These are phyloP conservation scores for Odocoileus hemionus DNA, from an alignment of 2,113 vertebrate species.

Conservation along the genomic window DNA sequence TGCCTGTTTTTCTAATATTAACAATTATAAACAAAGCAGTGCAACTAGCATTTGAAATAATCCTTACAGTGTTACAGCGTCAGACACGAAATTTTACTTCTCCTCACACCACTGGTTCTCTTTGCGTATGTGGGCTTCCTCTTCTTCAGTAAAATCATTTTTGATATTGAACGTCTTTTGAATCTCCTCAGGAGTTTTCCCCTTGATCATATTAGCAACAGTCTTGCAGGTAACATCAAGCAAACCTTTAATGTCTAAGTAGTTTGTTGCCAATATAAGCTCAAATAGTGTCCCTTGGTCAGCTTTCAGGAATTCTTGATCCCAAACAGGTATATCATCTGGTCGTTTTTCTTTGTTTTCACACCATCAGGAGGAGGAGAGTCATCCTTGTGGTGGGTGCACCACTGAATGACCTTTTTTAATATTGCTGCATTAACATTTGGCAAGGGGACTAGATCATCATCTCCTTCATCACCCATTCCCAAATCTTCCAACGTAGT, in stretches of 20 bases:
- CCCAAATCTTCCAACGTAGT: not conserved
- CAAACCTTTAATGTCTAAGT: constrained; percentile 99
- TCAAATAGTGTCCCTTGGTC: constrained; percentile 99
- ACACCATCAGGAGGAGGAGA: constrained; percentile 96
- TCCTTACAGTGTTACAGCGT: not conserved
- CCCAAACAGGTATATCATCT: constrained; percentile 98
- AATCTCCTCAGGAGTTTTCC: constrained; percentile 96
- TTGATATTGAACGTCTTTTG: constrained; percentile 99
- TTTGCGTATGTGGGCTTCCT: constrained; percentile 98
- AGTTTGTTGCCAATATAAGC: constrained; percentile 98
- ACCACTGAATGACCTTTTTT: constrained; percentile 97
- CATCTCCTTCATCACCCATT: not conserved
- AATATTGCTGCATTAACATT: not conserved
- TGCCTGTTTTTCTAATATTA: not conserved
- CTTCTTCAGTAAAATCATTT: constrained; percentile 99
- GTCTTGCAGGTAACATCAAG: constrained; percentile 99
- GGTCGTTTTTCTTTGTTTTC: constrained; percentile 99
- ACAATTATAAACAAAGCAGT: not conserved
- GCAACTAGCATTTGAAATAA: not conserved
- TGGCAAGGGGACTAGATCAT: not conserved
- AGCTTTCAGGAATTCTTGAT: constrained; percentile 99
- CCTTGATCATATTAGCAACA: constrained; percentile 99
- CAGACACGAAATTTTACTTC: not conserved
- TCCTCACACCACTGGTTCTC: constrained; percentile 98
- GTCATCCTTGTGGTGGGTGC: constrained; percentile 99